These are phyloP conservation scores for Enteromius fasciolatus DNA, from an alignment of 2,797 vertebrate species.

Conservation along the genomic window DNA sequence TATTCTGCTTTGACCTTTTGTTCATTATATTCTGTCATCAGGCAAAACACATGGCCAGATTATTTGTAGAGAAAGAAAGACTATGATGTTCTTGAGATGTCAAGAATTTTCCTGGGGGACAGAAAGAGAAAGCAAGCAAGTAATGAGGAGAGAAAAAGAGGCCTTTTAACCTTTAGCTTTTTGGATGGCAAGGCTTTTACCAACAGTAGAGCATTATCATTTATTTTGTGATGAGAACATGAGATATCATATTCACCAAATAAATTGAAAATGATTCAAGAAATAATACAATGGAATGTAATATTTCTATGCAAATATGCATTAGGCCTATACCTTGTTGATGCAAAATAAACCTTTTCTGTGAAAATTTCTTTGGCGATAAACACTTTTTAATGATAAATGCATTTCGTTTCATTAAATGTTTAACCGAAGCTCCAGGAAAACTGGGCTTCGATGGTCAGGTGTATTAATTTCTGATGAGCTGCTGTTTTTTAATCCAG, in stretches of 20 bases:
- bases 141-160: neutral
- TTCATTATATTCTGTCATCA: neutral
- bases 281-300: neutral
- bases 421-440: neutral
- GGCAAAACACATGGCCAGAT: neutral
- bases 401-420: neutral
- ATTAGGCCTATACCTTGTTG: neutral
- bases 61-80: neutral
- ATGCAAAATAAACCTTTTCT: neutral
- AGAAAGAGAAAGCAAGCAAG: neutral
- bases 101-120: neutral
- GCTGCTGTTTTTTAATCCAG: constrained; percentile 21
- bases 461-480: constrained; percentile 19
- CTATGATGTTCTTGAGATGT: neutral
- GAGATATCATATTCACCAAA: neutral
- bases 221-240: neutral
- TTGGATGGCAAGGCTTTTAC: constrained; percentile 3
- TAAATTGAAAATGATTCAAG: too few species aligned
- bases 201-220: neutral
- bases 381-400: neutral
- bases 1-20: constrained; percentile 10
- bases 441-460: neutral
- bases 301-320: neutral
- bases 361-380: neutral
- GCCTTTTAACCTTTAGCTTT: constrained; percentile 26